Evolutionary conservation across 2,113 vertebrate genomes (phyloP), one percentile per base, ranked within the genome.

Genomic region (Rhinichthys klamathensis): DNA sequence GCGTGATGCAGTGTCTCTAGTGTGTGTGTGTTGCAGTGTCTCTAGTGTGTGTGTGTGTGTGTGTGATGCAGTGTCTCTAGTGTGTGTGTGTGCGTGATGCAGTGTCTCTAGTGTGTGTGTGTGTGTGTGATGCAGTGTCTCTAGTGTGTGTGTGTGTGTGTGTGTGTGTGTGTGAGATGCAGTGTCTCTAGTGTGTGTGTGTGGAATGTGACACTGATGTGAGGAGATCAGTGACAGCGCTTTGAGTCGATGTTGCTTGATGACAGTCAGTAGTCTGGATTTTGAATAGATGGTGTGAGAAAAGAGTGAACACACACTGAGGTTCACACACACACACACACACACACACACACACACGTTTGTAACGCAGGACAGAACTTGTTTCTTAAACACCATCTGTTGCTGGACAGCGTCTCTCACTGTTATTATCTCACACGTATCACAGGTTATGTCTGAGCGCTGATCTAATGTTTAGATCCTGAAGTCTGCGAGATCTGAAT

Each of bases 401-500:
- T 73, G 30, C 25, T 9, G 65, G 65, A 69, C 65, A 35, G 7
- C 32, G 7, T 35, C 65, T 63, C 12, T 76, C 32, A 60, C 38
- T 83, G 41, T 85, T 73, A 83, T 85, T 80, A 78, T 77, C 38
- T 35, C 65, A 10, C 56, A 80, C 7, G 54, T 44, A 72, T 7
- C 56, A n/a, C 74, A 7, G 75, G 18, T 77, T 56, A 6, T 35
- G 13, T 8, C 15, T 27, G 27, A 30, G 16, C 18, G 18, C 30
- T 35, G 67, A 25, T 61, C 21, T 70, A 35, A 21, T 70, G 67
- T 56, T 76, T 16, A 54, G 16, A 54, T 54, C 16, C 51, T 51
- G 13, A 8, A 75, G 72, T 75, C 44, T 70, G 23, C 1, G n/a
- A 44, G 6, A 15, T 70, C 18, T 15, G 2, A 16, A 3, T 13